Base-by-base conservation (phyloP, 2,888 invertebrate species). In the Athripsodes cinereus region DNA sequence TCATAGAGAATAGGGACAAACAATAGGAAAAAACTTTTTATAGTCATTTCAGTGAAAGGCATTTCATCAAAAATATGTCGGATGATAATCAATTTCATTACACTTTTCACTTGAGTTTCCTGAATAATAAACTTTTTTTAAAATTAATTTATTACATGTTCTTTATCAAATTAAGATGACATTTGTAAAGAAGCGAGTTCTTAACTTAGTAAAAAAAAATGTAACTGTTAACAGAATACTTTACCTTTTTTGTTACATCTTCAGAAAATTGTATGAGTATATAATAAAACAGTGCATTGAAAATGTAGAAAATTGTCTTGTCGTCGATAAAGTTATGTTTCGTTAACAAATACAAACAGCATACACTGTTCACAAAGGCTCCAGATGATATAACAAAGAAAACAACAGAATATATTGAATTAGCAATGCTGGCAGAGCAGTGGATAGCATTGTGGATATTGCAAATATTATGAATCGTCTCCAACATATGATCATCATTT, bases 281-380 rank as follows among this genome's bases (percentile, higher is more conserved):
- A 52, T 46, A 52, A 11, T 52, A 22, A n/a, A 46, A 2, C n/a
- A 21, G 5, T 16, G 40, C 46, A 3, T 34, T 18, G 8, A 34
- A 16, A 16, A 52, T 16, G 19, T 52, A 35, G 16, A 22, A 22
- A 16, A 34, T 2, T 13, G 51, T 47, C 13, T 8, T 47, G 1
- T 2, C 21, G 3, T 1, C 52, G 3, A 44, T 1, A 20, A 11
- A n/a, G 20, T n/a, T 22, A n/a, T 22, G n/a, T 13, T 26, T 46
- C 2, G 26, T 18, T 31, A 44, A 22, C 13, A 61, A 49, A 31
- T 61, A 61, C 35, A 61, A 20, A 13, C 51, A 18, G 11, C 53
- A 49, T 13, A 61, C 51, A 8, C 54, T 55, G n/a, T 52, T 55
- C 21, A 61, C 34, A 18, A 58, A 61, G 10, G 46, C 49, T 8